Evolutionary conservation across 2,888 invertebrate genomes (phyloP).

Genomic region (Tenthredo livida): DNA sequence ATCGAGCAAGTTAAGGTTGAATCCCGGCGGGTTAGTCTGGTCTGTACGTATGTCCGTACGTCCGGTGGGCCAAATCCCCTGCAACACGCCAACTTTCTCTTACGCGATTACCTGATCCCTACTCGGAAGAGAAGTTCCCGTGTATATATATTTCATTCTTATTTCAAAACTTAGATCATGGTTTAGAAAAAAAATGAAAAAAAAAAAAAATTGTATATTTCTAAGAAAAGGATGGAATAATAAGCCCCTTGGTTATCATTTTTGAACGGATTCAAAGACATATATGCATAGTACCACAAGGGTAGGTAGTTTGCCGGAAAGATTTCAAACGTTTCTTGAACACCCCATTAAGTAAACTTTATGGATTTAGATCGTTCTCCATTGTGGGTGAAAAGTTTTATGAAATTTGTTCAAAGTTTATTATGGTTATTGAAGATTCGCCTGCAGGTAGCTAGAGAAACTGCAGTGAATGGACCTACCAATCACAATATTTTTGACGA

Average conservation of each 20-base stretch:
- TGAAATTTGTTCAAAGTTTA: slow-evolving; percentile 5
- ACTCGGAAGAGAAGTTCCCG: neutral
- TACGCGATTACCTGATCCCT: slow-evolving; percentile 13
- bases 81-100: slow-evolving; percentile 25
- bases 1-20: slow-evolving; percentile 66
- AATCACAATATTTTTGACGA: slow-evolving; percentile 78
- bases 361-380: slow-evolving; percentile 19
- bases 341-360: slow-evolving; percentile 31
- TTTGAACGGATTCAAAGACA: slow-evolving; percentile 15
- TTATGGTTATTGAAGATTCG: slow-evolving; percentile 13
- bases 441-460: slow-evolving; percentile 32
- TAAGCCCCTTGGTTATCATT: neutral
- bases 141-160: slow-evolving; percentile 8
- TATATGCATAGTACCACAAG: neutral
- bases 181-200: neutral
- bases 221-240: neutral
- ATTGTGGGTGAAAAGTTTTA: slow-evolving; percentile 45
- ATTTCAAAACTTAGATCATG: neutral
- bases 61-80: slow-evolving; percentile 25
- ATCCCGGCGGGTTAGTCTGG: slow-evolving; percentile 61
- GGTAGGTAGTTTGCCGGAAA: neutral
- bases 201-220: neutral
- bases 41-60: slow-evolving; percentile 15
- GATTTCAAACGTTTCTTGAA: neutral
- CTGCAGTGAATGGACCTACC: slow-evolving; percentile 61